Evolutionary conservation across 2,888 invertebrate species (phyloP).

Genomic region (Leucoma salicis): DNA sequence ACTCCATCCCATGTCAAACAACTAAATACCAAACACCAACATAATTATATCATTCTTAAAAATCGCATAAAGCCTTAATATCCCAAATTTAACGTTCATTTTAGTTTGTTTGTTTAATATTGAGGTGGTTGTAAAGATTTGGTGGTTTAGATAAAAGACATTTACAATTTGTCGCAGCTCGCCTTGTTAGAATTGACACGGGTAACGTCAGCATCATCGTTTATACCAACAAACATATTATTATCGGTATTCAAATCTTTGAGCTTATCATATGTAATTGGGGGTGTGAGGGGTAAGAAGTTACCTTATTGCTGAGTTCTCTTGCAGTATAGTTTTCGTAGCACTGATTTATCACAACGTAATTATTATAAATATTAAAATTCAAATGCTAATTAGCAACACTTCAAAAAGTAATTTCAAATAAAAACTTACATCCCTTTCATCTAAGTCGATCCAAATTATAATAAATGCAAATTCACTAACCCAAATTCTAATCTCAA

Average conservation of each 20-base stretch:
- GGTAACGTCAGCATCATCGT: slow-evolving; percentile 49
- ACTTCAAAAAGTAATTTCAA: not conserved
- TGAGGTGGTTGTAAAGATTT: slow-evolving; percentile 11
- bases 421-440: slow-evolving; percentile 2
- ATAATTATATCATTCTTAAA: not conserved
- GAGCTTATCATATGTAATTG: slow-evolving; percentile 1
- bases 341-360: no score
- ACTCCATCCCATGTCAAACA: slow-evolving; percentile 43
- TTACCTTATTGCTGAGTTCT: no score
- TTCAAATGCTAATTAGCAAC: not conserved
- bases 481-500: slow-evolving; percentile 40
- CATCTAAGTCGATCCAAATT: slow-evolving; percentile 5
- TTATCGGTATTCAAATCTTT: slow-evolving; percentile 33
- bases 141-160: slow-evolving; percentile 42
- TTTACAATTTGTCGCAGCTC: slow-evolving; percentile 48
- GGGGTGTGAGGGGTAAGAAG: no score
- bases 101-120: slow-evolving; percentile 1
- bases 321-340: no score
- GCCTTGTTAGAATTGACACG: slow-evolving; percentile 57
- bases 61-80: no score
- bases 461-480: slow-evolving; percentile 22
- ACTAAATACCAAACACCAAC: slow-evolving; percentile 24
- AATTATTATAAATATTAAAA: not conserved
- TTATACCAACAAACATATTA: slow-evolving; percentile 37
- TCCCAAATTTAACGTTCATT: slow-evolving; percentile 8